phyloP scores from a whole-genome alignment of 2,113 vertebrate genomes.

The Forbesichthys papilliferus region DNA sequence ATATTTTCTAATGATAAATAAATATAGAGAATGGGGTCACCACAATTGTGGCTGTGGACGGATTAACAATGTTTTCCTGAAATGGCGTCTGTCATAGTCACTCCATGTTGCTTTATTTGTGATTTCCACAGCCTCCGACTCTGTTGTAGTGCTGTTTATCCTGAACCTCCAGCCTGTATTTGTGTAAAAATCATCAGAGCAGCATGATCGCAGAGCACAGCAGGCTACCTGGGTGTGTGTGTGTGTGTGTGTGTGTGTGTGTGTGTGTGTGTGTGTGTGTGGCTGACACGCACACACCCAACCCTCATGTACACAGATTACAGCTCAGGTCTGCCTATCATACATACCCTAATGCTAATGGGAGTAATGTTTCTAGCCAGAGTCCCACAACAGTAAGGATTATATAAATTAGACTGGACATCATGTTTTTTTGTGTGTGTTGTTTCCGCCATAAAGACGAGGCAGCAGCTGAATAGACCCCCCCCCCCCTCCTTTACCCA shows the following conservation, averaged over 20 bases:
- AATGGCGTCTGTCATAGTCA: conserved; percentile 7
- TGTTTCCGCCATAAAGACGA: background rate
- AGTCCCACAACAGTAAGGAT: conserved; percentile 19
- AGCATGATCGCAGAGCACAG: conserved; percentile 35
- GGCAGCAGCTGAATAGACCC: conserved; percentile 14
- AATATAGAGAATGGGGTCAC: background rate
- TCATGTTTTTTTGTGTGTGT: conserved; percentile 10
- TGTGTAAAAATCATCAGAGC: conserved; percentile 50
- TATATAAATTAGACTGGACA: conserved; percentile 34
- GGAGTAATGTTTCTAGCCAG: conserved; percentile 18
- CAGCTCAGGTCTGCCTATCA: background rate
- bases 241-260: background rate
- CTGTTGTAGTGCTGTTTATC: conserved; percentile 34
- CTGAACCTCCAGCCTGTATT: conserved; percentile 45
- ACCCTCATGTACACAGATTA: background rate
- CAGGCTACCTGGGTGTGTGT: conserved; percentile 17
- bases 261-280: background rate
- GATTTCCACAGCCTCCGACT: conserved; percentile 13
- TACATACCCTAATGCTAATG: conserved; percentile 35
- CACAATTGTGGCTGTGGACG: background rate
- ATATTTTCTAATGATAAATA: background rate
- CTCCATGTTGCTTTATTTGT: conserved; percentile 8
- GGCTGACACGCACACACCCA: background rate
- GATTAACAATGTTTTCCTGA: background rate
- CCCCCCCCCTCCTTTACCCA: conserved; percentile 11